phyloP scores from a whole-genome alignment of 2,797 vertebrate species.

The Tolypeutes matacus region DNA sequence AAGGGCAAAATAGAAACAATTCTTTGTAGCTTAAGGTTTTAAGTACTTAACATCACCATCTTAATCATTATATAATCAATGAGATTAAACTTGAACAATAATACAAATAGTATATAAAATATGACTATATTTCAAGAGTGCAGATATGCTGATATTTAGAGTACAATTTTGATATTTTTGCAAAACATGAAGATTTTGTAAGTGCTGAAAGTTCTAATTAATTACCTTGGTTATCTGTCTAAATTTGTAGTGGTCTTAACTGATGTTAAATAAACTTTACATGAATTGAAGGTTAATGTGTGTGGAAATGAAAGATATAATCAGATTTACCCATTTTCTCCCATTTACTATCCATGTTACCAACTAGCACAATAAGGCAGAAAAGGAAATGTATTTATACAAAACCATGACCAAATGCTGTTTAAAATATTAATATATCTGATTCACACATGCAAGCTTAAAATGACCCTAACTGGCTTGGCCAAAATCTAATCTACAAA shows the following conservation, averaged over 20 bases:
- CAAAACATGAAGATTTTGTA: constrained; percentile 36
- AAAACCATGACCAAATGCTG: background rate
- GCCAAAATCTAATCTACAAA: background rate
- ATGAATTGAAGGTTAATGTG: background rate
- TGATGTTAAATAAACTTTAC: constrained; percentile 35
- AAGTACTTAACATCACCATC: background rate
- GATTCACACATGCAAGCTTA: background rate
- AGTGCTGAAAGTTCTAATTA: constrained; percentile 18
- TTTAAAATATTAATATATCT: constrained; percentile 32
- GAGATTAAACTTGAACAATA: background rate
- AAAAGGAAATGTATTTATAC: background rate
- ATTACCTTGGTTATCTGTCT: background rate
- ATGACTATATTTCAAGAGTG: background rate
- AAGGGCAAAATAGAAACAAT: constrained; percentile 5
- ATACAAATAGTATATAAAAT: background rate
- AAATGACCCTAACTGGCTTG: background rate
- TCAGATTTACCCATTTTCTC: constrained; percentile 2
- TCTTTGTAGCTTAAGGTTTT: constrained; percentile 37
- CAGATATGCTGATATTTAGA: background rate
- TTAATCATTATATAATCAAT: background rate
- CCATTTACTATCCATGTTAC: background rate
- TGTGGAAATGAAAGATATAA: constrained; percentile 28
- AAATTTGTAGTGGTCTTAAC: constrained; percentile 23
- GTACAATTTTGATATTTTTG: background rate
- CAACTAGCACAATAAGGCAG: background rate